These are phyloP conservation scores for Mionectes olivaceus DNA, from an alignment of 2,797 vertebrate species.

Conservation along the genomic window DNA sequence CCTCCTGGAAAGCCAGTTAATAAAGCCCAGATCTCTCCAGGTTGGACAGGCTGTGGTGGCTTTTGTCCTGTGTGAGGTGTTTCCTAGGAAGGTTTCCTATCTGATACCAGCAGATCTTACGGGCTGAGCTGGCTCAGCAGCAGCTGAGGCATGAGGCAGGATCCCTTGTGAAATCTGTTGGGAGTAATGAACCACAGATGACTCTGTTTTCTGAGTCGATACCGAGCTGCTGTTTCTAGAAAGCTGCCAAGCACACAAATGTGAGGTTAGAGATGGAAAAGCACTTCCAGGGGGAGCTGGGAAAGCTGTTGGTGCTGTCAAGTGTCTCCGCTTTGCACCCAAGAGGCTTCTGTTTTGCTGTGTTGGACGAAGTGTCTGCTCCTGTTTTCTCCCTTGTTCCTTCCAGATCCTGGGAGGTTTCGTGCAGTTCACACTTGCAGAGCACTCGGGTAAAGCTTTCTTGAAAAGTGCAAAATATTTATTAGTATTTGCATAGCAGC, in stretches of 20 bases:
- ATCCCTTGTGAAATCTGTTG: slow-evolving; percentile 28
- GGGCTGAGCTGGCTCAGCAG: slow-evolving; percentile 33
- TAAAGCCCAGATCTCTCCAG: background rate
- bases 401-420: background rate
- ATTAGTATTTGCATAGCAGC: slow-evolving; percentile 62
- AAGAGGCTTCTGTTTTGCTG: background rate
- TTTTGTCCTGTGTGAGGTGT: background rate
- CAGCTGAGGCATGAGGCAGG: slow-evolving; percentile 43
- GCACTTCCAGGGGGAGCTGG: background rate
- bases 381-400: background rate
- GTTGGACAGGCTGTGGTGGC: background rate
- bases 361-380: background rate
- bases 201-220: slow-evolving; percentile 21
- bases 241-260: background rate
- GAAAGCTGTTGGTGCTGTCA: slow-evolving; percentile 11
- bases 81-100: background rate
- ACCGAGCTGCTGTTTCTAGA: slow-evolving; percentile 11
- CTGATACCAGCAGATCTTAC: background rate
- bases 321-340: background rate
- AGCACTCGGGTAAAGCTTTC: background rate
- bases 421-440: background rate
- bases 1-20: background rate
- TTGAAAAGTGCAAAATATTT: slow-evolving; percentile 64
- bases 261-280: background rate
- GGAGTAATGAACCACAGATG: slow-evolving; percentile 49